Evolutionary conservation across 2,888 invertebrate genomes (phyloP).

Genomic region (Polydrusus cervinus): DNA sequence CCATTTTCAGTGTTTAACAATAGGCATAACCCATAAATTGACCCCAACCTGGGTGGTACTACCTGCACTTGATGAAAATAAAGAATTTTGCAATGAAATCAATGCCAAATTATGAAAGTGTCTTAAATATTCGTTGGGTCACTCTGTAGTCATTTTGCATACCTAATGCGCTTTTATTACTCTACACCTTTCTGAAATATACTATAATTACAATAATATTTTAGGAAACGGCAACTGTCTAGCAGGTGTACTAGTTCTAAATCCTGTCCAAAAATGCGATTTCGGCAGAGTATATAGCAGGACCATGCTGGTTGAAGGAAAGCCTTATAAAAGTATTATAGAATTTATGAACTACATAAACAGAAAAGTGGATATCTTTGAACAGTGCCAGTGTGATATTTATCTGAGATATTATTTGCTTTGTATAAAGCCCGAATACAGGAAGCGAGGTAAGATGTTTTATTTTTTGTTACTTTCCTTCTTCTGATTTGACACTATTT

Average conservation of each 20-base stretch:
- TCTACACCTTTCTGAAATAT: no score
- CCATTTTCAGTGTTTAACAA: no score
- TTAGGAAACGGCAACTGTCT: constrained; percentile 57
- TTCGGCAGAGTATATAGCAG: constrained; percentile 66
- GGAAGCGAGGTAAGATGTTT: constrained; percentile 61
- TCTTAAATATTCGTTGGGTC: no score
- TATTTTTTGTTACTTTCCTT: no score
- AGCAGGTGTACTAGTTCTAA: constrained; percentile 66
- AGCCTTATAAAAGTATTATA: constrained; percentile 63
- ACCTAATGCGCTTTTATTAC: no score
- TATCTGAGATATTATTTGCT: constrained; percentile 65
- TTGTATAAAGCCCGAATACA: constrained; percentile 64
- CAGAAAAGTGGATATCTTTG: constrained; percentile 66
- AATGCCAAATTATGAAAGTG: no score
- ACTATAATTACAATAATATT: not conserved
- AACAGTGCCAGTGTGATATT: constrained; percentile 63
- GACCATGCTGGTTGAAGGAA: constrained; percentile 64
- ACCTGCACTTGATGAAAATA: no score
- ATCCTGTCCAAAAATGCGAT: constrained; percentile 63
- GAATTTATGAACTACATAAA: constrained; percentile 63
- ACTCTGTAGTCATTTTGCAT: no score
- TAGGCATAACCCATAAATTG: no score
- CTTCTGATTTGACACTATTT: no score
- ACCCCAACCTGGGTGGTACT: no score
- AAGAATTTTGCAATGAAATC: no score